phyloP scores from a whole-genome alignment of 2,797 vertebrate species.

The Pelodytes ibericus region DNA sequence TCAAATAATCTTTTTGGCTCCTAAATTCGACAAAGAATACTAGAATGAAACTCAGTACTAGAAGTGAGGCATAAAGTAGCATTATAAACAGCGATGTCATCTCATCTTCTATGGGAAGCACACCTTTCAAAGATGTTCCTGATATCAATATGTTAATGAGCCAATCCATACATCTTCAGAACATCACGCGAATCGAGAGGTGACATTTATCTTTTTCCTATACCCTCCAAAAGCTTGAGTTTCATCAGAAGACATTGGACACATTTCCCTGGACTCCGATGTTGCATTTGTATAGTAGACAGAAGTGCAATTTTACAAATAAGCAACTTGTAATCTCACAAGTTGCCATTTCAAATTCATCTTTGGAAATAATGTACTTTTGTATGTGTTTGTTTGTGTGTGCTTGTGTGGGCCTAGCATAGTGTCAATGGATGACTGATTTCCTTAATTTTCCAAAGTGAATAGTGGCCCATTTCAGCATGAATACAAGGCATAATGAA shows the following conservation, averaged over 20 bases:
- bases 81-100: too few relatives aligned
- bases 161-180: too few relatives aligned
- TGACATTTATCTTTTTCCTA: too few relatives aligned
- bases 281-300: neutral
- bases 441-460: conserved; percentile 35
- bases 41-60: too few relatives aligned
- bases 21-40: too few relatives aligned
- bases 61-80: too few relatives aligned
- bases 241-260: neutral
- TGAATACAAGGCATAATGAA: conserved; percentile 27
- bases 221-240: too few relatives aligned
- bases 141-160: too few relatives aligned
- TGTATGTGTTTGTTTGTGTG: conserved; percentile 4
- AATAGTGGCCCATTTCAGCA: conserved; percentile 47
- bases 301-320: neutral
- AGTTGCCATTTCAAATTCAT: conserved; percentile 18
- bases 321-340: neutral
- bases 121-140: too few relatives aligned
- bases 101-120: too few relatives aligned
- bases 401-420: conserved; percentile 3
- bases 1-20: too few relatives aligned
- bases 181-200: too few relatives aligned
- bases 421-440: conserved; percentile 26
- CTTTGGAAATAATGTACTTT: conserved; percentile 22
- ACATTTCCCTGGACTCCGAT: neutral